Conservation (phyloP, 2,888 invertebrate species). For the Thera britannica region DNA sequence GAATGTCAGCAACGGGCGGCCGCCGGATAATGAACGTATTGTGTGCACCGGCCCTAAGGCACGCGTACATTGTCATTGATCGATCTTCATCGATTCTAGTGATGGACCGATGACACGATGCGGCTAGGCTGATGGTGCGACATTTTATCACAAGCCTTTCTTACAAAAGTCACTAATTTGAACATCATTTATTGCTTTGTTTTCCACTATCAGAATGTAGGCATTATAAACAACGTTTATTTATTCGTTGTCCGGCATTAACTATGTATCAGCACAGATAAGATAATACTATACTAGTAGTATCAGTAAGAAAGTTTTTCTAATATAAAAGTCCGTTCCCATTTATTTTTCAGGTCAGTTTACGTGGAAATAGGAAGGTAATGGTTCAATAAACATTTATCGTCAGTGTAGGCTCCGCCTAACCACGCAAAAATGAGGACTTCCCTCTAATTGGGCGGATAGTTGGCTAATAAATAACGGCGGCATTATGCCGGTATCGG, state of each 20-base stretch:
- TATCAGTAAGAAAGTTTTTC: background rate
- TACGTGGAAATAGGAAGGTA: background rate
- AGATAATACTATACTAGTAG: no score
- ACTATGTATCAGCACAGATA: no score
- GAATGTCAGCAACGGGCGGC: slow-evolving; percentile 8
- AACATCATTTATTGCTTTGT: background rate
- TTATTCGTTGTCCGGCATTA: no score
- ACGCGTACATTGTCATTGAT: slow-evolving; percentile 10
- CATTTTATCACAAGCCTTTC: background rate
- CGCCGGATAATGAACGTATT: slow-evolving; percentile 41
- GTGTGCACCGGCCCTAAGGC: slow-evolving; percentile 33
- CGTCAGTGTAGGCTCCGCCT: slow-evolving; percentile 8
- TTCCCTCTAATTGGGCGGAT: slow-evolving; percentile 44
- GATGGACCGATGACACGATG: slow-evolving; percentile 8
- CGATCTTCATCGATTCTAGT: slow-evolving; percentile 13
- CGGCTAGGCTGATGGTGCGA: background rate
- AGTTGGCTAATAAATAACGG: slow-evolving; percentile 40
- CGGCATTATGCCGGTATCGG: slow-evolving; percentile 28
- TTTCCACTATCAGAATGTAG: background rate
- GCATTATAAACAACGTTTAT: background rate
- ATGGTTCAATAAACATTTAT: background rate
- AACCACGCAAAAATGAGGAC: slow-evolving; percentile 35
- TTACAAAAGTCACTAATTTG: background rate
- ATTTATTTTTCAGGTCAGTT: background rate
- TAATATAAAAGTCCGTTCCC: background rate